These are phyloP conservation scores for Marmota monax DNA, from an alignment of 2,113 vertebrate genomes.

Conservation along the genomic window DNA sequence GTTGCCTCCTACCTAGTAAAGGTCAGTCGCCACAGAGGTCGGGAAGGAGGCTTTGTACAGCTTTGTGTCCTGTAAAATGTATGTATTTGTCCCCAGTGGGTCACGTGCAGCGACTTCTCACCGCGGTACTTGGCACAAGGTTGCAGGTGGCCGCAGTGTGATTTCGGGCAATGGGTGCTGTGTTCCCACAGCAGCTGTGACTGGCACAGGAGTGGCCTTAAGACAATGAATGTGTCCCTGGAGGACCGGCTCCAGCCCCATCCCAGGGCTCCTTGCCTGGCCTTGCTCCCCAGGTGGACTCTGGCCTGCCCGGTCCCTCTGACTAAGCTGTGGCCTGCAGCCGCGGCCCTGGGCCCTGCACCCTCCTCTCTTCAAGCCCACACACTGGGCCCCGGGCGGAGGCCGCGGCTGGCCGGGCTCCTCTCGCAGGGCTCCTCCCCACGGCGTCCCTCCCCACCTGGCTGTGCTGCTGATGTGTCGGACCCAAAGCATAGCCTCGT, in stretches of 20 bases:
- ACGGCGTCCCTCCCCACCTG: too few species aligned
- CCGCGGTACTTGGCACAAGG: not conserved
- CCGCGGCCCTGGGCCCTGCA: not conserved
- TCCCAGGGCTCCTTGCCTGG: not conserved
- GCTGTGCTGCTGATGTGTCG: too few species aligned
- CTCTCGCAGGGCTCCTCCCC: too few species aligned
- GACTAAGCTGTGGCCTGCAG: not conserved
- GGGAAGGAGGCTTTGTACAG: not conserved
- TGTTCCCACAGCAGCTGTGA: not conserved
- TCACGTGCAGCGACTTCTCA: not conserved
- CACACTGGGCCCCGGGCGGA: not conserved
- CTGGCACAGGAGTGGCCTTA: too few species aligned
- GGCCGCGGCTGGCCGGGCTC: not conserved
- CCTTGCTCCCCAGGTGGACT: accelerated
- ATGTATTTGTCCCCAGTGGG: not conserved
- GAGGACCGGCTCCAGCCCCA: not conserved
- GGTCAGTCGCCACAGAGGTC: not conserved
- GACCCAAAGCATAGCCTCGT: too few species aligned
- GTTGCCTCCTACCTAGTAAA: not conserved
- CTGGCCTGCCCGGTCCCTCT: not conserved
- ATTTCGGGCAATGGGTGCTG: not conserved
- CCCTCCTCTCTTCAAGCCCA: not conserved
- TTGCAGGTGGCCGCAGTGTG: not conserved
- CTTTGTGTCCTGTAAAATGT: accelerated
- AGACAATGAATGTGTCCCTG: accelerated